Base-by-base conservation (phyloP, 2,888 invertebrate genomes). In the Plagodis dolabraria region DNA sequence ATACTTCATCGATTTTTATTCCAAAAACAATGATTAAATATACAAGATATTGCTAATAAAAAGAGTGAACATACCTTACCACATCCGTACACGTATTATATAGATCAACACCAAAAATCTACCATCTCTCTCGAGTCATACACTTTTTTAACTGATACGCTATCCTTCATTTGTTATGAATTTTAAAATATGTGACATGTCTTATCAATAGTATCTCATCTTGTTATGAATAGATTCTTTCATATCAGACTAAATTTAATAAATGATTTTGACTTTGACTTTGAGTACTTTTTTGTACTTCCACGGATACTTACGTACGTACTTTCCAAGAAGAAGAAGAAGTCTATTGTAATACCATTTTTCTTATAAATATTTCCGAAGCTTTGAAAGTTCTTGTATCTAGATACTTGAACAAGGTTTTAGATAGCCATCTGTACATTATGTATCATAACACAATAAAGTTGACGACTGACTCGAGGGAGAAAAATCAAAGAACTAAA, bases 1-100 rank as follows among this genome's bases (percentile, higher is more conserved):
- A 36, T 7, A 36, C 10, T 9, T 5, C 42, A 44, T 55, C 47
- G 47, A 81, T 82, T 82, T 80, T 81, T 75, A 82, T 76, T 77
- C 73, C 75, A 80, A 80, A 79, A 68, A 68, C 58, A 65, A n/a
- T 59, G 68, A 75, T 74, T 76, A 75, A 60, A 53, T 61, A 76
- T 79, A 77, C 66, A 80, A 80, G 76, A 82, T 86, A 87, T 80
- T 80, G 83, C 85, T 87, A 82, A 69, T 57, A 60, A 75, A 68
- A 59, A 55, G n/a, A 68, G 59, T 71, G 60, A 66, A 70, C 70
- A 70, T 56, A 72, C 60, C 60, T 67, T 72, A 65, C 60, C 53
- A 60, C 78, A 77, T 72, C 74, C 51, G 72, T 71, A 75, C 60
- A 66, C 61, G 68, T 68, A 60, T 65, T 76, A 68, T 63, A 68